These are phyloP conservation scores for Acrobasis suavella DNA, from an alignment of 2,888 invertebrate species.

Conservation along the genomic window DNA sequence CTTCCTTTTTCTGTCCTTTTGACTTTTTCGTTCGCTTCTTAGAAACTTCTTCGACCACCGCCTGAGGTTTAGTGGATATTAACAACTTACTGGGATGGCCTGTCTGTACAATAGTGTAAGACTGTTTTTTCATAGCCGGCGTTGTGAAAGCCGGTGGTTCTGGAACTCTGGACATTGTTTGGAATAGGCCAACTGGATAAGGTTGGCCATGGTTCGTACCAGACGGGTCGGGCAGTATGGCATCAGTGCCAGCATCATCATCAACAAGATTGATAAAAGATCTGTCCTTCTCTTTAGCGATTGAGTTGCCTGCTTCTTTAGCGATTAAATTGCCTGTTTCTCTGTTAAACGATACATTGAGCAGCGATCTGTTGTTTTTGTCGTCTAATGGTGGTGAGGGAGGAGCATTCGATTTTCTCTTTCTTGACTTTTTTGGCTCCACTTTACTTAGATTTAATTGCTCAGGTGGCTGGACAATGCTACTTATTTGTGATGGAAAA, in stretches of 20 bases:
- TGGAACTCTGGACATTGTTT: slow-evolving; percentile 49
- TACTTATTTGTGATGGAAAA: not conserved
- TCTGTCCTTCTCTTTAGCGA: not conserved
- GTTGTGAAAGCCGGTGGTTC: slow-evolving; percentile 52
- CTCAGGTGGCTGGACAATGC: not conserved
- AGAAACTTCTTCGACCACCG: slow-evolving; percentile 40
- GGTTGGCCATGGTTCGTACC: slow-evolving; percentile 42
- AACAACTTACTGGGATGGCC: slow-evolving; percentile 72
- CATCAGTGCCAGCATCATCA: not conserved
- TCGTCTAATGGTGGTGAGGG: slow-evolving; percentile 10
- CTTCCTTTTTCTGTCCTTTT: slow-evolving; percentile 37
- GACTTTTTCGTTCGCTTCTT: slow-evolving; percentile 55
- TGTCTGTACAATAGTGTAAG: slow-evolving; percentile 72
- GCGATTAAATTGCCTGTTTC: not conserved
- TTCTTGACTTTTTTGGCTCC: slow-evolving; percentile 1
- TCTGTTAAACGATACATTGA: not conserved
- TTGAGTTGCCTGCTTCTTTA: not conserved
- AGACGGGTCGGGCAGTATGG: not conserved
- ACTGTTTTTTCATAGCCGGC: slow-evolving; percentile 71
- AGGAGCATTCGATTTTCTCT: slow-evolving; percentile 10
- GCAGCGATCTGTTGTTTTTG: slow-evolving; percentile 21
- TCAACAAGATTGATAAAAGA: slow-evolving; percentile 41
- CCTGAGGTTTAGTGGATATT: slow-evolving; percentile 68
- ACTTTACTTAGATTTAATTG: slow-evolving; percentile 1
- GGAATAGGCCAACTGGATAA: slow-evolving; percentile 73